phyloP scores from a whole-genome alignment of 2,113 vertebrate species.

The Callipepla californica region DNA sequence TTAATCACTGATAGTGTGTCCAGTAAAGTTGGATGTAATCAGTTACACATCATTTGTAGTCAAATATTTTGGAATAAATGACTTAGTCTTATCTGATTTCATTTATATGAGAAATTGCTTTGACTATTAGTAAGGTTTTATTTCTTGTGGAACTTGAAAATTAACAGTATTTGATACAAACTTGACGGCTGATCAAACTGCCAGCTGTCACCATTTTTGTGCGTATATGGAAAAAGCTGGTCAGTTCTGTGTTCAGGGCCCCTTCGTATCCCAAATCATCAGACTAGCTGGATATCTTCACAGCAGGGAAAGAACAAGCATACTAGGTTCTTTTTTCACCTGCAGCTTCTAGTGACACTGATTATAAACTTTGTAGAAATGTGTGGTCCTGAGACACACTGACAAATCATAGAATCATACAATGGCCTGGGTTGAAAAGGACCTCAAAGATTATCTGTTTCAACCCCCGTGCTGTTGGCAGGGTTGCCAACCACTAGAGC shows the following conservation, averaged over 20 bases:
- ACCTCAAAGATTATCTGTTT: too few species aligned
- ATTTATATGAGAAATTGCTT: neutral
- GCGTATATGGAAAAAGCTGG: fast-evolving
- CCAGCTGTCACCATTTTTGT: neutral
- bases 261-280: neutral
- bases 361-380: neutral
- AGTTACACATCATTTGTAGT: neutral
- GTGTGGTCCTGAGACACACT: neutral
- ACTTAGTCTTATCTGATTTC: neutral
- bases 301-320: neutral
- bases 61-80: constrained; percentile 23
- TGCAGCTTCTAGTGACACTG: neutral
- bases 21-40: neutral
- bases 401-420: too few species aligned
- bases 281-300: neutral
- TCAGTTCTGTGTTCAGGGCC: neutral
- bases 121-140: neutral
- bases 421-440: too few species aligned
- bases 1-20: neutral
- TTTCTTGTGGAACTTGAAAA: neutral
- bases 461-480: too few species aligned
- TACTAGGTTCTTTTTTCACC: neutral
- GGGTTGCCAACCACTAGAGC: too few species aligned
- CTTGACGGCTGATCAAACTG: neutral
- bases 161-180: neutral